Evolutionary conservation across 2,888 invertebrate species (phyloP), one percentile per base, ranked within the genome.

Genomic region (Achlya flavicornis): DNA sequence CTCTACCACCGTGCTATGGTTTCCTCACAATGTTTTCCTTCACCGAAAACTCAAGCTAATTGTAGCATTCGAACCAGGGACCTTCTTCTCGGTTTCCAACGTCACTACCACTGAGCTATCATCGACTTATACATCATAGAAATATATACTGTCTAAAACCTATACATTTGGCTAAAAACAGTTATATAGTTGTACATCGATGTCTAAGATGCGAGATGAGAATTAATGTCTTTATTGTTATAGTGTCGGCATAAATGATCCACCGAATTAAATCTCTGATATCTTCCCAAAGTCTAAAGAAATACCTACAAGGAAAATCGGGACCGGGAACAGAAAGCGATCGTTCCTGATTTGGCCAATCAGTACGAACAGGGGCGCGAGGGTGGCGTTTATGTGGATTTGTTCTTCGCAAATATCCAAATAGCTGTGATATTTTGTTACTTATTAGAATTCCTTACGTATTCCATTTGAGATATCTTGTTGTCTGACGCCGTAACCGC

Each of bases 401-500:
- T 69, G 60, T 69, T 72, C 67, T 64, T 64, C 63, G 61, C 66
- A 75, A 73, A 79, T 53, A 65, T 60, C 60, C 65, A 62, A 62
- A 43, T n/a, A 43, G 33, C 41, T 60, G 63, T 43, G 64, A 68
- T 70, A 68, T 77, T 76, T 66, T 63, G 63, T 63, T 64, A 66
- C 68, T 68, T 74, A 78, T 77, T 78, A 74, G 75, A 75, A 78
- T 78, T 78, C 75, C 64, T 69, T 64, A 71, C 74, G 68, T 67
- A 69, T 53, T 67, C 61, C 19, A 59, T 59, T 46, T 41, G 66
- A 66, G 65, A 73, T 70, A 69, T 66, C 58, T 48, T 61, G 62
- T 43, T 60, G 61, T n/a, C 58, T 19, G 57, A 57, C n/a, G 35
- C 53, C 46, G 41, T 33, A 32, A 35, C 61, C 11, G 33, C 53